Evolutionary conservation across 2,113 vertebrate genomes (phyloP), one percentile per base, ranked within the genome.

Genomic region (Apistogramma diplotaenia): DNA sequence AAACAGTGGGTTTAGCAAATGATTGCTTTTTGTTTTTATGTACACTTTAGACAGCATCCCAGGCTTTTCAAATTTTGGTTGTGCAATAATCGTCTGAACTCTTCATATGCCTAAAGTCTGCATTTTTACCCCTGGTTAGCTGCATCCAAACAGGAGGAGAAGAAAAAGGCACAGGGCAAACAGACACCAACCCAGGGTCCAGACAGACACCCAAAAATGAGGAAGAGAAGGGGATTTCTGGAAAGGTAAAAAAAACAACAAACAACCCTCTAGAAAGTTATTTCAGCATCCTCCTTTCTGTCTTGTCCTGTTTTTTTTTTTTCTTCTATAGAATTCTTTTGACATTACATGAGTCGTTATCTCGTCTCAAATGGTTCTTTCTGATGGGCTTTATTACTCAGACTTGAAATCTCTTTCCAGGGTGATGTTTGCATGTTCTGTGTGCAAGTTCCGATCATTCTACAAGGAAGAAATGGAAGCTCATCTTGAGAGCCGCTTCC

Each of bases 371-470:
- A 25, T 0, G n/a, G 40, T 13, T 43, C 11, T 73, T 57, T 82
- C 31, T 4, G 12, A 27, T 29, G 15, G 6, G 7, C 27, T 70
- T 51, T 49, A 51, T 6, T 25, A 70, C 40, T 15, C 6, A 71
- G 25, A 67, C n/a, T 51, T 67, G 1, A 29, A 18, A 19, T 62
- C 35, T 73, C 25, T 6, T 18, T 35, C 11, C 76, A 98, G 97
- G 95, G 96, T 98, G 91, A 97, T 96, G 90, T 99, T 97, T 73
- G 96, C 97, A 1, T 99, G 98, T 71, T 99, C 98, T 1, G 92
- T 98, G 6, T 99, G 98, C 87, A 98, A 98, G 83, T 98, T 96
- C 56, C 97, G 97, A 3, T 97, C 98, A 0, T 98, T 98, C 90
- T 98, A 98, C 19, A 96, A 96, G 1, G 97, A 98, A 0, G 97